phyloP scores from a whole-genome alignment of 2,113 vertebrate genomes.

The Isurus oxyrinchus region DNA sequence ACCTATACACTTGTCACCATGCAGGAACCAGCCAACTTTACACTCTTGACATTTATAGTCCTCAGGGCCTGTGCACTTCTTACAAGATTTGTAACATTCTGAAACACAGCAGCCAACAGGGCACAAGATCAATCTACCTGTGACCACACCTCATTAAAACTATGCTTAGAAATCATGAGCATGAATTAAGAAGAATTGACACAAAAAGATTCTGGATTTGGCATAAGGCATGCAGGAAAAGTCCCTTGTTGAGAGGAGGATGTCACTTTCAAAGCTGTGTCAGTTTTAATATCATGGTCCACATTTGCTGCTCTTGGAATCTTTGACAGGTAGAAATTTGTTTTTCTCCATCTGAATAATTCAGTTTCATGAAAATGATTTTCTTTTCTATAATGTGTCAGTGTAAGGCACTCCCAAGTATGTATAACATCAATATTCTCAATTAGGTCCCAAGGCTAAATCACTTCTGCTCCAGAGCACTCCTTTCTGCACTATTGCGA shows the following conservation, averaged over 20 bases:
- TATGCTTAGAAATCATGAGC: not conserved
- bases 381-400: not conserved
- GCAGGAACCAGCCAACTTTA: conserved; percentile 85
- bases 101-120: conserved; percentile 28
- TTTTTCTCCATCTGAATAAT: not conserved
- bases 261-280: not conserved
- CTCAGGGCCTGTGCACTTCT: conserved; percentile 76
- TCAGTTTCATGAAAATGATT: not conserved
- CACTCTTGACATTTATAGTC: conserved; percentile 84
- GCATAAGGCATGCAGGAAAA: not conserved
- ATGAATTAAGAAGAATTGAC: not conserved
- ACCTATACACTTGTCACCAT: conserved; percentile 91
- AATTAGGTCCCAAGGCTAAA: no score
- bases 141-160: not conserved
- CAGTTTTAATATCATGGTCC: not conserved
- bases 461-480: not conserved
- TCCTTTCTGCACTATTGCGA: not conserved
- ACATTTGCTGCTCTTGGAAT: not conserved
- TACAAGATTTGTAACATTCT: conserved; percentile 86
- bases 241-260: not conserved
- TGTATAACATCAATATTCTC: not conserved
- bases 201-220: not conserved
- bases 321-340: not conserved
- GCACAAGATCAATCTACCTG: not conserved
- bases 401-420: not conserved